Conservation (phyloP, 2,797 vertebrate genomes). For the Decapterus maruadsi region DNA sequence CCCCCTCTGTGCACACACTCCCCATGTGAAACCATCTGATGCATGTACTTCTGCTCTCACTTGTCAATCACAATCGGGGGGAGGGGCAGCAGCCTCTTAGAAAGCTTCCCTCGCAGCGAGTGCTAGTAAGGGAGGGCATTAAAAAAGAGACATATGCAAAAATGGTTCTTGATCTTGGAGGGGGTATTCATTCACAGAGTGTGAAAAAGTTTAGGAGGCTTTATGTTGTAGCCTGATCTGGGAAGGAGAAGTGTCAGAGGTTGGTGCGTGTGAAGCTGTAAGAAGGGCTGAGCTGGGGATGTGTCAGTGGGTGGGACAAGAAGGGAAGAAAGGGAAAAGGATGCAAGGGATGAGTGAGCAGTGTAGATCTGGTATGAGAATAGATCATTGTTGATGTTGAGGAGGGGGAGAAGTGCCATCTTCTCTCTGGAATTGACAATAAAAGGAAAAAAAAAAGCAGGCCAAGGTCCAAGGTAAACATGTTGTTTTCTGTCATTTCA, state of each 20-base stretch:
- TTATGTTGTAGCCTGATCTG: constrained; percentile 26
- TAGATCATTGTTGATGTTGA: constrained; percentile 40
- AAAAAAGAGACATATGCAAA: constrained; percentile 52
- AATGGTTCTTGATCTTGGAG: constrained; percentile 56
- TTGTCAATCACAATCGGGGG: constrained; percentile 90
- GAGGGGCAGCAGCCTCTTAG: constrained; percentile 78
- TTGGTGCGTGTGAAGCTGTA: constrained; percentile 44
- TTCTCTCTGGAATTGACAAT: constrained; percentile 26
- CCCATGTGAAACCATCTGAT: constrained; percentile 94
- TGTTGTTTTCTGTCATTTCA: constrained; percentile 25
- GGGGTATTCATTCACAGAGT: constrained; percentile 28
- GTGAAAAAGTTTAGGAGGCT: constrained; percentile 50
- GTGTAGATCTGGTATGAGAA: constrained; percentile 57
- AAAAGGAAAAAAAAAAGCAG: constrained; percentile 21
- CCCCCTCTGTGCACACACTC: constrained; percentile 80
- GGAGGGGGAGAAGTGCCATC: constrained; percentile 19
- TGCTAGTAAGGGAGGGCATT: constrained; percentile 39
- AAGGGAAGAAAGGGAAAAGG: constrained; percentile 27
- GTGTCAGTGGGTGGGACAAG: constrained; percentile 58
- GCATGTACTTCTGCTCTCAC: constrained; percentile 89
- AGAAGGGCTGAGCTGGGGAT: constrained; percentile 55
- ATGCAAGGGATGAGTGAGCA: constrained; percentile 74
- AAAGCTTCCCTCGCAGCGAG: constrained; percentile 46
- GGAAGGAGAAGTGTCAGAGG: constrained; percentile 55
- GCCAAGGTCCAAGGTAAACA: constrained; percentile 53